Evolutionary conservation across 2,888 invertebrate genomes (phyloP).

Genomic region (Acrocera orbiculus): DNA sequence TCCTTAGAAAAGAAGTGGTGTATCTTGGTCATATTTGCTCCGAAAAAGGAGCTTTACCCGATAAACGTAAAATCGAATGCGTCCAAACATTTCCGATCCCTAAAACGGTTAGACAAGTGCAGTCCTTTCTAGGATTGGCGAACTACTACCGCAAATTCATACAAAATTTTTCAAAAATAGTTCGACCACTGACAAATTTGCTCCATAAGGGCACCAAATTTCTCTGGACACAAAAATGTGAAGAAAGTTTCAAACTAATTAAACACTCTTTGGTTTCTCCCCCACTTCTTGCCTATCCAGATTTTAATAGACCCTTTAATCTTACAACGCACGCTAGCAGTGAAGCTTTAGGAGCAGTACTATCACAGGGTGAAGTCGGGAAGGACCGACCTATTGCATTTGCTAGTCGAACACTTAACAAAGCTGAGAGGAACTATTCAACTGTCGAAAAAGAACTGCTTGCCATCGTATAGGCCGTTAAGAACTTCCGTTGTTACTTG

Average conservation of each 20-base stretch:
- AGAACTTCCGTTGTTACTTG: neutral
- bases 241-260: neutral
- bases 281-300: neutral
- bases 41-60: neutral
- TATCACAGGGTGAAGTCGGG: conserved; percentile 12
- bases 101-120: neutral
- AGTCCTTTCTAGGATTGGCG: neutral
- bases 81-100: neutral
- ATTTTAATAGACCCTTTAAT: neutral
- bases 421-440: neutral
- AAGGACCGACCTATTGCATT: conserved; percentile 2
- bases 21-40: neutral
- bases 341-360: conserved; percentile 13
- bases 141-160: neutral
- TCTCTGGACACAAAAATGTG: neutral
- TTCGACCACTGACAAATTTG: neutral
- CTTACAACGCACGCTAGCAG: conserved; percentile 16
- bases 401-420: neutral
- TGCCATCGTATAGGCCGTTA: neutral
- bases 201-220: neutral
- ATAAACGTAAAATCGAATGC: neutral
- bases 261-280: neutral
- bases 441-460: neutral
- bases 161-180: neutral
- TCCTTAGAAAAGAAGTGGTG: neutral